Evolutionary conservation across 2,888 invertebrate genomes (phyloP), one percentile per base, ranked within the genome.

Genomic region (Torymus texanus): DNA sequence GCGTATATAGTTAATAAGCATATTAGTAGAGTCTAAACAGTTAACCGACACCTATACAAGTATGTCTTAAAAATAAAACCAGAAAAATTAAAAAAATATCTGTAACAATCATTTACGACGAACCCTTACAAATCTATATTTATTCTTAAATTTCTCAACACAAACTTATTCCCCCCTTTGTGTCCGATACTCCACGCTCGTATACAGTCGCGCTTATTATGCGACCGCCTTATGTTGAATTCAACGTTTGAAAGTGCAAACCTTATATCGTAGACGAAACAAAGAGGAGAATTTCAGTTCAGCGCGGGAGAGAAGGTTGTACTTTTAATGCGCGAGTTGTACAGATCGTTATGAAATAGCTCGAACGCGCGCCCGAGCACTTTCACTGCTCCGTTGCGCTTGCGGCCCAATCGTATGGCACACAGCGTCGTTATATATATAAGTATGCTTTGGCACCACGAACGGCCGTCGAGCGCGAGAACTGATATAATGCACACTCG

Each of bases 331-430:
- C 11, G 13, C 41, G 41, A 5, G 8, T 41, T 41, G 41, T 8
- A 50, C 51, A 29, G 58, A 41, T 74, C 74, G 78, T 75, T 75
- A 79, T 53, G 73, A 79, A 79, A 79, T 65, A 62, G 59, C 78
- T 63, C 63, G 50, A 41, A 41, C 41, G 8, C 41, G 41, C 41
- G 41, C 41, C 2, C 0, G 53, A 24, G 58, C 58, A 74, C 78
- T 79, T 75, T 75, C 74, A 79, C 78, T 79, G 16, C 56, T 61
- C 14, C 56, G 55, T 61, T 14, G 58, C 65, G 56, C 21, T 1
- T 2, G 21, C 67, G n/a, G 29, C 29, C 53, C 67, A 55, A 68
- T 53, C 61, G 41, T 50, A 41, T 41, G 41, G 41, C 41, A 41
- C 41, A 5, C 8, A 0, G 41, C 5, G 41, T 8, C 0, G 41